These are phyloP conservation scores for Malachius bipustulatus DNA, from an alignment of 2,888 invertebrate genomes.

Conservation along the genomic window DNA sequence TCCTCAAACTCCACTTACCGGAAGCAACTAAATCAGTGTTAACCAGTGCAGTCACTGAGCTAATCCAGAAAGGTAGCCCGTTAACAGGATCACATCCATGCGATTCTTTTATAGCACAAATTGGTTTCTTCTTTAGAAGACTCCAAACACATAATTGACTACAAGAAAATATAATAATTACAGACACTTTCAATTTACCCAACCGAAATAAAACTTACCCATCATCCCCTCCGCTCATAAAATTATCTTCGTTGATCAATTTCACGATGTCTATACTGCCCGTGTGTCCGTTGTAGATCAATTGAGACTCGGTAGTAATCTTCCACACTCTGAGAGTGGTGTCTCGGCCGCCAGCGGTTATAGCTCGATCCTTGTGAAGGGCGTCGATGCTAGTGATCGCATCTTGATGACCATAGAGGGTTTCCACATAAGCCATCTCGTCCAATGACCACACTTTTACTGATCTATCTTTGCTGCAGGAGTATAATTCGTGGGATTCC, in stretches of 20 bases:
- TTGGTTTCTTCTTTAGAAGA: constrained; percentile 73
- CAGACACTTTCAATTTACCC: background rate
- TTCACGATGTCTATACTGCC: constrained; percentile 81
- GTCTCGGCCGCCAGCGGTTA: constrained; percentile 85
- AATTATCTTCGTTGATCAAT: constrained; percentile 86
- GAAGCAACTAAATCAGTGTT: constrained; percentile 88
- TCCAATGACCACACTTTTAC: constrained; percentile 93
- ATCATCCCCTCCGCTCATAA: constrained; percentile 85
- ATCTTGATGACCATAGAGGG: constrained; percentile 86
- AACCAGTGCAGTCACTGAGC: constrained; percentile 62
- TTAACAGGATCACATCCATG: constrained; percentile 55
- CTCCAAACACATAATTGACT: constrained; percentile 69
- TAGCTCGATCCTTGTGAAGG: constrained; percentile 69
- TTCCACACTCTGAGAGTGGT: constrained; percentile 88
- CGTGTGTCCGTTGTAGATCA: constrained; percentile 78
- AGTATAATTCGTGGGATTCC: constrained; percentile 75
- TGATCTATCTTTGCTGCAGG: constrained; percentile 62
- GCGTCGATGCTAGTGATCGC: constrained; percentile 80
- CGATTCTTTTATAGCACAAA: constrained; percentile 54
- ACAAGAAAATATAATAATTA: constrained; percentile 8
- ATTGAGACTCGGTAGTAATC: constrained; percentile 90
- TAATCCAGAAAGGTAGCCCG: constrained; percentile 74
- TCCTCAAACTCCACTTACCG: constrained; percentile 46
- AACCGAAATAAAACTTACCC: constrained; percentile 44
- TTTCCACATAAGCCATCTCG: constrained; percentile 94